Percentiles rank a stretch among this genome's conserved stretches.
Conservation (phyloP, 2,113 vertebrate species). For the Urocolius indicus region DNA sequence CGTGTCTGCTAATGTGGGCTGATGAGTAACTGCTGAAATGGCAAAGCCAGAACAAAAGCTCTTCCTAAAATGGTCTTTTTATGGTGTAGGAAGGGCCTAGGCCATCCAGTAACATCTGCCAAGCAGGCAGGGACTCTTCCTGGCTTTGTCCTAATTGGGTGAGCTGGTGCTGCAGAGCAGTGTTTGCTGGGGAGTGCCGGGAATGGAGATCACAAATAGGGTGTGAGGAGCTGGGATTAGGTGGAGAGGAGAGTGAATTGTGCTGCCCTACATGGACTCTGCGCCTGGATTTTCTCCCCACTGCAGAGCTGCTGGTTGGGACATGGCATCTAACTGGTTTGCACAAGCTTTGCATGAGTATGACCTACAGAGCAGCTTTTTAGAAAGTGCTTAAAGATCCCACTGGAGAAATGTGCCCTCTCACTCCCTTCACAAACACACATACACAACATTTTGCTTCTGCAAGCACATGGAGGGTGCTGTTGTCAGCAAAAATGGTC, state of each 20-base stretch:
- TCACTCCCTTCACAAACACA: background rate
- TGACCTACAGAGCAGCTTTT: background rate
- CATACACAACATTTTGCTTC: background rate
- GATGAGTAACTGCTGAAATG: background rate
- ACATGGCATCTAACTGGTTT: background rate
- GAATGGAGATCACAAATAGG: background rate
- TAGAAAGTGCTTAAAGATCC: background rate
- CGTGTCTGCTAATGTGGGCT: accelerated
- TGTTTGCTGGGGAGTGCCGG: background rate
- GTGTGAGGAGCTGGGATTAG: background rate
- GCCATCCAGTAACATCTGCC: background rate
- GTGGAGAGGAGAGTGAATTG: background rate
- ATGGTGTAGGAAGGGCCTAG: background rate
- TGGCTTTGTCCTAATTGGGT: background rate
- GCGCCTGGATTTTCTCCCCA: background rate
- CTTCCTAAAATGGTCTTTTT: background rate
- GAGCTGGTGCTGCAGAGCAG: background rate
- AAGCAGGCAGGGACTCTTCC: background rate
- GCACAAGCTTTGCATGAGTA: background rate
- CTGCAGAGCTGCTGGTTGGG: background rate
- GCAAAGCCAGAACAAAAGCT: background rate
- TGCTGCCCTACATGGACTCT: background rate
- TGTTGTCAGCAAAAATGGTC: background rate
- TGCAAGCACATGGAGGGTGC: background rate
- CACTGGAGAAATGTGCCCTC: background rate